Evolutionary conservation across 2,888 invertebrate species (phyloP).

Genomic region (Nezara viridula): DNA sequence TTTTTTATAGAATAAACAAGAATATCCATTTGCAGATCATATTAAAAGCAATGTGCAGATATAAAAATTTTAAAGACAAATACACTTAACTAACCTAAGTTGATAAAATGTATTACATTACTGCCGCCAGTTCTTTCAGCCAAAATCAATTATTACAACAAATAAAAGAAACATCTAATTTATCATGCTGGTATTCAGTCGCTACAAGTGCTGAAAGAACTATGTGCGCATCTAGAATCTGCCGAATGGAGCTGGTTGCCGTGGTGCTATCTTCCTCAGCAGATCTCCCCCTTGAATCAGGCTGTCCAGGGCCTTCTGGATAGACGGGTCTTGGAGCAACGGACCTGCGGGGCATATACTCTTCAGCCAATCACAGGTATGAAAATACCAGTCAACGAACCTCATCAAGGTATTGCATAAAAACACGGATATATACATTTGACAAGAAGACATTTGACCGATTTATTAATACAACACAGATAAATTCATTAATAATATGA

Average conservation of each 20-base stretch:
- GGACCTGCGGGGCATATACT: constrained; percentile 66
- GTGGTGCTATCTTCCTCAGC: constrained; percentile 53
- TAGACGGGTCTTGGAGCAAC: constrained; percentile 82
- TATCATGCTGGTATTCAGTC: neutral
- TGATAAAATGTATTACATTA: constrained; percentile 15
- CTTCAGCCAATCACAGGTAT: constrained; percentile 49
- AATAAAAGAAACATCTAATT: constrained; percentile 28
- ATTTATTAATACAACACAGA: neutral
- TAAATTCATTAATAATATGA: neutral
- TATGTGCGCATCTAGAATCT: constrained; percentile 19
- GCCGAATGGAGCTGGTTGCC: constrained; percentile 35
- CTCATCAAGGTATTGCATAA: constrained; percentile 26
- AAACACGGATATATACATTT: neutral
- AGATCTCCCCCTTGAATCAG: constrained; percentile 72
- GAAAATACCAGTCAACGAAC: constrained; percentile 2
- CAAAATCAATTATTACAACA: constrained; percentile 2
- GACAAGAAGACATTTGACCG: neutral
- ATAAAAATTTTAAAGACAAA: constrained; percentile 8
- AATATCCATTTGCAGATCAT: neutral
- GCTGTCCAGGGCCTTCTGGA: constrained; percentile 84
- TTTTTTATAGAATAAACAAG: neutral
- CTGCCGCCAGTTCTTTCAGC: neutral
- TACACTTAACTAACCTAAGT: neutral
- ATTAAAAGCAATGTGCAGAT: constrained; percentile 39
- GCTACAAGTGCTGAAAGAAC: constrained; percentile 12